These are phyloP conservation scores for Pangasianodon hypophthalmus DNA, from an alignment of 2,113 vertebrate genomes.

Conservation along the genomic window DNA sequence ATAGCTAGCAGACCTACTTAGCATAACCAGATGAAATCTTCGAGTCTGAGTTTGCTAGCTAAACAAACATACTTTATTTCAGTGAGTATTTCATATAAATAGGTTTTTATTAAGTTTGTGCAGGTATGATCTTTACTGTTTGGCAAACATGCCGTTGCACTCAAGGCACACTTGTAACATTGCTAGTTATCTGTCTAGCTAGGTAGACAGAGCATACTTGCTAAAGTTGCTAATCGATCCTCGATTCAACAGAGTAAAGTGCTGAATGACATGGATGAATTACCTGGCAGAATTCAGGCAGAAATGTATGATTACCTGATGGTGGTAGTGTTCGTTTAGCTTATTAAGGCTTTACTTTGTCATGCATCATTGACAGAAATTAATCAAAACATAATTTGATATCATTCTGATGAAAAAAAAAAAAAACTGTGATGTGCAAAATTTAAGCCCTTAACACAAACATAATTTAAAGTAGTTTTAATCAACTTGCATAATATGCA, in stretches of 20 bases:
- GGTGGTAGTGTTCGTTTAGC: not conserved
- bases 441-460: too few relatives aligned
- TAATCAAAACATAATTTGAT: too few relatives aligned
- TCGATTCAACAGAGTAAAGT: not conserved
- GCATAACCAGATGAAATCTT: not conserved
- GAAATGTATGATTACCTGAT: not conserved
- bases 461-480: too few relatives aligned
- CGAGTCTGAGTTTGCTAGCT: not conserved
- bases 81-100: not conserved
- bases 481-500: too few relatives aligned
- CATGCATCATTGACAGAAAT: not conserved
- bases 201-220: not conserved
- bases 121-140: too few relatives aligned
- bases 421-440: too few relatives aligned
- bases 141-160: too few relatives aligned
- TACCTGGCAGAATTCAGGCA: not conserved
- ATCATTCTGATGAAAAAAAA: too few relatives aligned
- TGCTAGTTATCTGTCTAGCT: not conserved
- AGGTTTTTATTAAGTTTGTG: not conserved
- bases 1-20: not conserved
- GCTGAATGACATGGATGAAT: not conserved
- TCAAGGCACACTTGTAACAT: not conserved
- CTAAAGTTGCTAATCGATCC: not conserved
- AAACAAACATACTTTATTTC: not conserved
- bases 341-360: not conserved